Evolutionary conservation across 2,888 invertebrate species (phyloP).

Genomic region (Teleiodes luculella): DNA sequence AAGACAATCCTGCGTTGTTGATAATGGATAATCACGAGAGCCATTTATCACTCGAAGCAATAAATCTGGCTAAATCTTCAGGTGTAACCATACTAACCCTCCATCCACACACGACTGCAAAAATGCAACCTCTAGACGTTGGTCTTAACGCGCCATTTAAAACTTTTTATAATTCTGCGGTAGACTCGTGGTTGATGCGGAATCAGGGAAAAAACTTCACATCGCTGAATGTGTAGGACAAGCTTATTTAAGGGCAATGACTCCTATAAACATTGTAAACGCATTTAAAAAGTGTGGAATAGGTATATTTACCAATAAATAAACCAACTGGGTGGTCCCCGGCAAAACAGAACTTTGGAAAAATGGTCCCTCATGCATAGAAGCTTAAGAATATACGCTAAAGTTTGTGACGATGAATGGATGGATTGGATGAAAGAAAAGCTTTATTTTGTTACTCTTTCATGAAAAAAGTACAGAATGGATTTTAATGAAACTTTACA

Average conservation of each 20-base stretch:
- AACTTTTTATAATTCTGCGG: conserved; percentile 26
- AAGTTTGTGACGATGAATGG: too few species aligned
- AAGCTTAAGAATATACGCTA: too few species aligned
- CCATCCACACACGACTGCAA: background rate
- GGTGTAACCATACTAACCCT: conserved; percentile 2
- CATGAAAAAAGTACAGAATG: too few species aligned
- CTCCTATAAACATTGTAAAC: conserved; percentile 28
- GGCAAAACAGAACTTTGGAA: too few species aligned
- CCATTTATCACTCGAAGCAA: background rate
- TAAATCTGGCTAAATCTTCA: background rate
- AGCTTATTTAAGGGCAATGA: conserved; percentile 30
- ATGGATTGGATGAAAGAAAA: too few species aligned
- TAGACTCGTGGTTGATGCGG: conserved; percentile 40
- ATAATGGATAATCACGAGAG: conserved; percentile 7
- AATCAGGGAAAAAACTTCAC: conserved; percentile 34
- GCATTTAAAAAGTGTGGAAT: conserved; percentile 21
- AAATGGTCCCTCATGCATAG: too few species aligned
- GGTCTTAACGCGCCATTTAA: conserved; percentile 34
- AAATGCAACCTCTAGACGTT: conserved; percentile 20
- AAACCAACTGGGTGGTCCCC: too few species aligned
- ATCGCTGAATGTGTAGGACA: conserved; percentile 28
- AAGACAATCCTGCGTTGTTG: conserved; percentile 4
- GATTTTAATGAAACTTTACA: too few species aligned
- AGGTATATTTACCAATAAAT: too few species aligned
- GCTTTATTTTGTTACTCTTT: too few species aligned